These are phyloP conservation scores for Pollenia griseotomentosa DNA, from an alignment of 2,888 invertebrate genomes.

Conservation along the genomic window DNA sequence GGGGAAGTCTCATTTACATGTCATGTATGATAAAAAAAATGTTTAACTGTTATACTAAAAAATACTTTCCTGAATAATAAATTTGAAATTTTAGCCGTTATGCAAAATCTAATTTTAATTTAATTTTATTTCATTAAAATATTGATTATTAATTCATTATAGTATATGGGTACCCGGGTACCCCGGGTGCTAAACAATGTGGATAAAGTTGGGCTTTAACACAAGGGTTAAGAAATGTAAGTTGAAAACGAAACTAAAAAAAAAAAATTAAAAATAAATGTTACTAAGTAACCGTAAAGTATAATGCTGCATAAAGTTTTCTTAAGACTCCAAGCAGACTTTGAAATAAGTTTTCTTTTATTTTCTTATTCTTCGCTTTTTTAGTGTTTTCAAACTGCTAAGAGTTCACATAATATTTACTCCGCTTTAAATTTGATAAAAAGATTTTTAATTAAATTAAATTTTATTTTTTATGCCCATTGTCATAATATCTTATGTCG, in stretches of 20 bases:
- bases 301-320: neutral
- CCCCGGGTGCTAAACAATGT: no score
- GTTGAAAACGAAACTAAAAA: neutral
- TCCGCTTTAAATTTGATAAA: constrained; percentile 5
- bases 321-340: neutral
- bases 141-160: no score
- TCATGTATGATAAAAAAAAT: no score
- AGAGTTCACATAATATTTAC: constrained; percentile 9
- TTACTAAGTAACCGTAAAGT: neutral
- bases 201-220: no score
- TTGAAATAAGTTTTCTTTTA: neutral
- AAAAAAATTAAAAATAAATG: neutral
- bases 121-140: no score
- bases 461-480: neutral
- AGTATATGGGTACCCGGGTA: no score
- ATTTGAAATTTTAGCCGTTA: no score
- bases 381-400: constrained; percentile 16
- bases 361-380: neutral
- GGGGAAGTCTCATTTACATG: no score
- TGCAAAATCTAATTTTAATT: no score
- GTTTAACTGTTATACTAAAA: no score
- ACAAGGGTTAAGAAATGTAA: neutral
- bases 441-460: constrained; percentile 28
- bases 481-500: neutral
- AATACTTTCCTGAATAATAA: no score